Evolutionary conservation across 1,140 invertebrate species (phyloP).

Genomic region (Armadillidium nasatum): DNA sequence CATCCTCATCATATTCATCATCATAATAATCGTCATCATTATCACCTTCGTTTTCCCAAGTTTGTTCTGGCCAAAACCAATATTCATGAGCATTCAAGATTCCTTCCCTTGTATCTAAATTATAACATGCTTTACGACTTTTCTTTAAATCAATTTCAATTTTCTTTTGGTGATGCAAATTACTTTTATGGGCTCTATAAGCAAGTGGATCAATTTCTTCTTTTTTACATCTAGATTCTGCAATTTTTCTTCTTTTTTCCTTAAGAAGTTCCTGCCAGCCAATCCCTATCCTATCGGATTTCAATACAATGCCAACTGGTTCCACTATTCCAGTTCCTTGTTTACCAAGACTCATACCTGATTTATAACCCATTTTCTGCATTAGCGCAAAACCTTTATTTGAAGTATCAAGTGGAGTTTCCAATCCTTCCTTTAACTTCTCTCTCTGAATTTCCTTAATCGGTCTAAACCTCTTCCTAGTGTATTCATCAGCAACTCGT

Average conservation of each 20-base stretch:
- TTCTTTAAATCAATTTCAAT: background rate
- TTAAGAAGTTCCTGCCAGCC: background rate
- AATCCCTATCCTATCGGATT: background rate
- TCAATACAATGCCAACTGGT: background rate
- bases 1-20: conserved; percentile 4
- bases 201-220: background rate
- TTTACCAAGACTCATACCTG: background rate
- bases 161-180: background rate
- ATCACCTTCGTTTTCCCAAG: background rate
- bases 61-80: conserved; percentile 2
- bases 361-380: background rate
- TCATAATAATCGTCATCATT: background rate
- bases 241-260: background rate
- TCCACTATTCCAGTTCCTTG: background rate
- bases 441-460: background rate
- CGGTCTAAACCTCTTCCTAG: background rate
- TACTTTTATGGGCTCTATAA: background rate
- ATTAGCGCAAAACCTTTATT: background rate
- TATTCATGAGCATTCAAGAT: background rate
- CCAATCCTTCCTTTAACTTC: background rate
- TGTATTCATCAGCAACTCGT: background rate
- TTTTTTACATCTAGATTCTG: background rate
- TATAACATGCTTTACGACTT: background rate
- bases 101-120: background rate
- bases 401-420: background rate